Percentiles rank a stretch among this genome's conserved stretches.
Evolutionary conservation across 2,797 vertebrate genomes (phyloP).

Genomic region (Pipistrellus nathusii): DNA sequence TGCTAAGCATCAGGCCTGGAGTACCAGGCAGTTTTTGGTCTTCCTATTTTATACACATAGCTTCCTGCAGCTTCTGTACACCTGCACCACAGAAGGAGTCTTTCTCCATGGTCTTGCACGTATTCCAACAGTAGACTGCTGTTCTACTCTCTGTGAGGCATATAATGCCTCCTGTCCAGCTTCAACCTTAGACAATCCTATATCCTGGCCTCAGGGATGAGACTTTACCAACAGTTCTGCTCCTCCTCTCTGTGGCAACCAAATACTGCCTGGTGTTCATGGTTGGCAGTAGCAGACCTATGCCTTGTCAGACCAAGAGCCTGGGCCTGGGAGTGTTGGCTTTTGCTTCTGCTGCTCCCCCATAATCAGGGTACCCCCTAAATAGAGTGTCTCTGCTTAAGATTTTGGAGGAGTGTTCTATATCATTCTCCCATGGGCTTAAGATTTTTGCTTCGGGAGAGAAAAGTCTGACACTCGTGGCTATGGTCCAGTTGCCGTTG

Average conservation of each 20-base stretch:
- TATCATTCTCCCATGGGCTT: neutral
- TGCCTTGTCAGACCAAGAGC: neutral
- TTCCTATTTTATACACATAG: neutral
- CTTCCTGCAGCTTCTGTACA: neutral
- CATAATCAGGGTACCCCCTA: neutral
- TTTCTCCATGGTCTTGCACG: fast-evolving
- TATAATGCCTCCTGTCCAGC: neutral
- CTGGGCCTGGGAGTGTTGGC: neutral
- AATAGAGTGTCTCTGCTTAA: neutral
- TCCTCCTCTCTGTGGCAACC: neutral
- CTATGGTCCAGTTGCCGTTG: neutral
- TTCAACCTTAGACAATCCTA: neutral
- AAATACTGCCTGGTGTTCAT: neutral
- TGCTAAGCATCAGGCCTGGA: neutral
- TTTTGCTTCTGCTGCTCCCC: neutral
- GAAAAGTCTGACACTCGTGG: neutral
- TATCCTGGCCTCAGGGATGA: neutral
- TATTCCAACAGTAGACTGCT: neutral
- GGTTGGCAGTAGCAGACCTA: neutral
- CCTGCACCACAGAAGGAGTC: neutral
- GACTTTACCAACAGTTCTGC: neutral
- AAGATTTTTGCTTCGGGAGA: neutral
- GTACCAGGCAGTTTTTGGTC: too few species aligned
- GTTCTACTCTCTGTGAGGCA: fast-evolving
- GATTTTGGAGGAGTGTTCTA: neutral